Base-by-base conservation (phyloP, 2,797 vertebrate species). In the Siniperca undulata region DNA sequence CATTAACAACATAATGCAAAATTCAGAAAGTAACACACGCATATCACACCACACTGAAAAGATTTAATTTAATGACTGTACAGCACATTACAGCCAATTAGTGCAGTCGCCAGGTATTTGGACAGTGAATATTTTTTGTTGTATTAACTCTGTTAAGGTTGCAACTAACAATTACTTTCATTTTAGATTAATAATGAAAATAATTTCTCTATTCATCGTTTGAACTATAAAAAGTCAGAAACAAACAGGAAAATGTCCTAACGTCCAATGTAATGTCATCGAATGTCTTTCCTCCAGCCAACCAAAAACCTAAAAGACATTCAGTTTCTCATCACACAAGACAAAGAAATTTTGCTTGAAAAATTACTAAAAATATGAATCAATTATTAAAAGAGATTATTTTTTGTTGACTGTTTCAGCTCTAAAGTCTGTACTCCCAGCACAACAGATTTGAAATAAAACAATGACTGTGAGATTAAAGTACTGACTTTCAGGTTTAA, bases 21-120 rank as follows among this genome's bases (percentile, higher is more conserved):
- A 52, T 70, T 38, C 7, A 50, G 9, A 77, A 30, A 46, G 50
- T 27, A 77, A 70, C 67, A 67, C 22, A 42, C 10, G 30, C 7
- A 22, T 20, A 56, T 48, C 10, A 58, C 42, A 58, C 36, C 12
- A 59, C 5, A 53, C 10, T 48, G 5, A 64, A 60, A 46, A 48
- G 4, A 58, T 22, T 52, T 40, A 5, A 46, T 20, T 56, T 22
- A 48, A 19, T 3, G 30, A 60, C 46, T 40, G 1, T 3, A 19
- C 10, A 27, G 53, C n/a, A 62, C 14, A n/a, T 62, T 8, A 30
- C 24, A 62, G 40, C 40, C 5, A 44, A 44, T 56, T 30, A 30
- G 22, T 53, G 24, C 7, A 30, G 12, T 56, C 16, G 17, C 17
- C 12, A 34, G 9, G 19, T n/a, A 22, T 36, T 24, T 30, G 44